These are phyloP conservation scores for Nephrotoma flavescens DNA, from an alignment of 2,888 invertebrate genomes.

Conservation along the genomic window DNA sequence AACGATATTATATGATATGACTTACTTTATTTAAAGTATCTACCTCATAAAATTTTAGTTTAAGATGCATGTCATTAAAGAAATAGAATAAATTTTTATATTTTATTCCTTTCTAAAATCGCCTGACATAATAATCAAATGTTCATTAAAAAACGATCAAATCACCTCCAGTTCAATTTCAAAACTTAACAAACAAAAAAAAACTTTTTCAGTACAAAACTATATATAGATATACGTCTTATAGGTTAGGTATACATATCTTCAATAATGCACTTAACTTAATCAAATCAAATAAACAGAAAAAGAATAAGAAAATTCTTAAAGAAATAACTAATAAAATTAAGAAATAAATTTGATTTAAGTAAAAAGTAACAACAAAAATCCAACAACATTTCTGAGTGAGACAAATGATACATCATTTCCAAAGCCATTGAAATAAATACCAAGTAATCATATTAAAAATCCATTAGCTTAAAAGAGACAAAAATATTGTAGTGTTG, in stretches of 20 bases:
- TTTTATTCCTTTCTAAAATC: background rate
- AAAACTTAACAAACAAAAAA: background rate
- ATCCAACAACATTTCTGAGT: background rate
- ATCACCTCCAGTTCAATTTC: background rate
- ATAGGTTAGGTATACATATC: background rate
- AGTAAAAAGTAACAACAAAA: background rate
- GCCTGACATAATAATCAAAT: background rate
- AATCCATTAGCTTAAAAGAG: slow-evolving; percentile 1
- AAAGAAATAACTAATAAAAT: background rate
- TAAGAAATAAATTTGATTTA: background rate
- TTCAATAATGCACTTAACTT: background rate
- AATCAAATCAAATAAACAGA: background rate
- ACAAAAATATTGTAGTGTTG: background rate
- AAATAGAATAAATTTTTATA: no score
- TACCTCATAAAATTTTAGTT: no score
- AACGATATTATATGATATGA: no score
- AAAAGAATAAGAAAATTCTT: background rate
- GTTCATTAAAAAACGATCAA: background rate
- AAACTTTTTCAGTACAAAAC: background rate
- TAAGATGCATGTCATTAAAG: no score
- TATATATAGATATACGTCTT: background rate
- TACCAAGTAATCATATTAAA: slow-evolving; percentile 1
- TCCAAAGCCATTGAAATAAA: background rate
- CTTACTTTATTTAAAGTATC: no score
- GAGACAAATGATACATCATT: background rate